Evolutionary conservation across 2,888 invertebrate genomes (phyloP), one percentile per base, ranked within the genome.

Genomic region (Allophyes oxyacanthae): DNA sequence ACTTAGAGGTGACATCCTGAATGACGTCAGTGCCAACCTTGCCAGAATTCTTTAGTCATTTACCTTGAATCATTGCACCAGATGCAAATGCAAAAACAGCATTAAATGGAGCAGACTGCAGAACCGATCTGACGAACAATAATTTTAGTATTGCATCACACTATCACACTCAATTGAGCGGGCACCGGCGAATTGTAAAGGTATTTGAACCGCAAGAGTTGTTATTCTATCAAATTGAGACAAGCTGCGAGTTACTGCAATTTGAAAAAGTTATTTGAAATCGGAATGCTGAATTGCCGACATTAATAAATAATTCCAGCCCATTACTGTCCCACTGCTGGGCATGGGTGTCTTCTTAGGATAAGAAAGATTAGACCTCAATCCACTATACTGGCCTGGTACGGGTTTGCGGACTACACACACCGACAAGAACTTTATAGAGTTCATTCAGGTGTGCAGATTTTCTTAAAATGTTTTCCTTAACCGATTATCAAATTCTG

Each of bases 91-190:
- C 2, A 20, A 20, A 20, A 20, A 3, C 20, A 4, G 2, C 20
- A 4, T 20, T 20, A 20, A 20, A 20, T 20, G 20, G 20, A 20
- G 20, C 20, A 20, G 20, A 20, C 20, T 10, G 30, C 44, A 34
- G 25, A 52, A 40, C 43, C 20, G 32, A 52, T 45, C 44, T n/a
- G 30, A 34, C 30, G 13, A 37, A 13, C 44, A 69, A 37, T 50
- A 45, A 33, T 40, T 49, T 49, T 11, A 7, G 45, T 45, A 56
- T 44, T 41, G 33, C 50, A 45, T 45, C 44, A 42, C 44, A 20
- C 20, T 20, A 50, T 50, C 66, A 48, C 7, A 37, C 45, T 33
- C 64, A 64, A 64, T 64, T 64, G 64, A 33, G 26, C 55, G 25
- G 14, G 26, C 38, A 14, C 44, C 15, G 15, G 13, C 40, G 46